Conservation (phyloP, 2,797 vertebrate genomes). For the Acestrorhynchus altus region DNA sequence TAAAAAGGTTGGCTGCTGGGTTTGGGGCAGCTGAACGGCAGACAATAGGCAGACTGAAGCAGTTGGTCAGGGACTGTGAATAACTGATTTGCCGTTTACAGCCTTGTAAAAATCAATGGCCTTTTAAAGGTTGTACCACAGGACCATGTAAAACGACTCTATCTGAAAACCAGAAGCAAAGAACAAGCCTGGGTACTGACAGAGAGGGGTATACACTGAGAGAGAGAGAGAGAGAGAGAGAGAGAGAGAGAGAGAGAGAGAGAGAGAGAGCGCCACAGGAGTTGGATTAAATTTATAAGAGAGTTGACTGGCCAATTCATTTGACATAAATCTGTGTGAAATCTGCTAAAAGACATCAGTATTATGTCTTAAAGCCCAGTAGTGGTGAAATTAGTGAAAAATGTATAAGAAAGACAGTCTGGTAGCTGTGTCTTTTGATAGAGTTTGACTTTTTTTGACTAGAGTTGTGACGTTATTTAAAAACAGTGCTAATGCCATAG, state of each 20-base stretch:
- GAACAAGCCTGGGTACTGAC: slow-evolving; percentile 24
- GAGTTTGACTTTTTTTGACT: too few relatives aligned
- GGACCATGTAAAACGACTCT: slow-evolving; percentile 63
- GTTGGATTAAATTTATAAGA: neutral
- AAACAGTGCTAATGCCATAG: too few relatives aligned
- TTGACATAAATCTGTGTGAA: too few relatives aligned
- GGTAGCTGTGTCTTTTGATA: too few relatives aligned
- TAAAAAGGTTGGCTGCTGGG: neutral
- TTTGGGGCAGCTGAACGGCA: neutral
- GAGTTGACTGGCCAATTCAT: too few relatives aligned
- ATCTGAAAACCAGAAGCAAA: slow-evolving; percentile 60
- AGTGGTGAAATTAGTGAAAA: too few relatives aligned
- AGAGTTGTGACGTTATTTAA: too few relatives aligned
- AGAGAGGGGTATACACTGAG: slow-evolving; percentile 35
- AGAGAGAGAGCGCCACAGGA: neutral
- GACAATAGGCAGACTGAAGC: slow-evolving; percentile 31
- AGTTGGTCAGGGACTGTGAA: slow-evolving; percentile 51
- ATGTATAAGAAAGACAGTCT: too few relatives aligned
- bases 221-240: neutral
- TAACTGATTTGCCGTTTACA: slow-evolving; percentile 64
- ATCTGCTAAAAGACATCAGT: too few relatives aligned
- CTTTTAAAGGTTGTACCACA: slow-evolving; percentile 64
- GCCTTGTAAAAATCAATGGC: slow-evolving; percentile 72
- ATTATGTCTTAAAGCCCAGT: too few relatives aligned
- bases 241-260: slow-evolving; percentile 14